Base-by-base conservation (phyloP, 1,140 invertebrate species). In the Drepana arcuata region DNA sequence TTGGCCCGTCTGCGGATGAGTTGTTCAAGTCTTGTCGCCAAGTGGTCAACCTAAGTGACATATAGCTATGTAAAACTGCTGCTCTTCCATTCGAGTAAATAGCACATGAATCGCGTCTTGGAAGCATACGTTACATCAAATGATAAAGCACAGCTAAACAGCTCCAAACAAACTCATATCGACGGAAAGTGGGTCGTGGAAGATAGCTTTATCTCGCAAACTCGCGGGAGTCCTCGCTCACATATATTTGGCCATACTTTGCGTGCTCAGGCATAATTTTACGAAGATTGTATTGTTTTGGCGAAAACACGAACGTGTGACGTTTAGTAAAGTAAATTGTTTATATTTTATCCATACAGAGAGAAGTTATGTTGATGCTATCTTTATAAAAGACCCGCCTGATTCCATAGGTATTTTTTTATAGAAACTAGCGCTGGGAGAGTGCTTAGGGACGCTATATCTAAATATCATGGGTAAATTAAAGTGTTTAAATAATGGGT, bases 241-340 rank as follows among this genome's bases (percentile, higher is more conserved):
- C n/a, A n/a, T n/a, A n/a, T n/a, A n/a, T n/a, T n/a, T n/a, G n/a
- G n/a, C n/a, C n/a, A n/a, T n/a, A n/a, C n/a, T 21, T 46, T 30
- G 43, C 43, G 43, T 46, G 43, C 29, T 15, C 15, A 15, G 7
- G 11, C 14, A 24, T 46, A 40, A 46, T 46, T 46, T 30, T 21
- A n/a, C 4, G 7, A 26, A 46, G 43, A 46, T 46, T 46, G 36
- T 46, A 46, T 46, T 46, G 43, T 46, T 40, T 15, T 33, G 24
- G 10, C 13, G 14, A 37, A 46, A 36, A 40, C 38, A 46, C 32
- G 37, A 35, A 13, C 14, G 11, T 33, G 31, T 34, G n/a, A n/a
- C n/a, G n/a, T n/a, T n/a, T n/a, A n/a, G n/a, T n/a, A n/a, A n/a
- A n/a, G n/a, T n/a, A n/a, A n/a, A n/a, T n/a, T n/a, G n/a, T n/a